These are phyloP conservation scores for Brevimyrus niger DNA, from an alignment of 2,113 vertebrate genomes.

Conservation along the genomic window DNA sequence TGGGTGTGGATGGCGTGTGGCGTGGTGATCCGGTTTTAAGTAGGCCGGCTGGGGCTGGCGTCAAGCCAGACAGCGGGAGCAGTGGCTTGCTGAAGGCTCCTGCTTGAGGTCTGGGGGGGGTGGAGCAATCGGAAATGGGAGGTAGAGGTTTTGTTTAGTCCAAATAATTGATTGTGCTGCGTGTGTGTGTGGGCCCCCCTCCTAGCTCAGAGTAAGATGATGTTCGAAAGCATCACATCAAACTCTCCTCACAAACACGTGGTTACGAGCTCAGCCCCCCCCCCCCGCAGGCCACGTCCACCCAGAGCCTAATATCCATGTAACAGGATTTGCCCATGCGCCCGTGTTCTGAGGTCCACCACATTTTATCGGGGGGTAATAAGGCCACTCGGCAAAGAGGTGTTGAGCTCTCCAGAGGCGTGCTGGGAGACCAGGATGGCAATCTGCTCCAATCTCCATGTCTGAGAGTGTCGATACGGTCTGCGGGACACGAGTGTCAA, in stretches of 20 bases:
- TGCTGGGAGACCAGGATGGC: background rate
- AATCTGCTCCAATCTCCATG: background rate
- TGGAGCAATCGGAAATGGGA: background rate
- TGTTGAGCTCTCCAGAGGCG: background rate
- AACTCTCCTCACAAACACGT: slow-evolving; percentile 33
- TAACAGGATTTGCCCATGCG: slow-evolving; percentile 57
- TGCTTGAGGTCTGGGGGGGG: background rate
- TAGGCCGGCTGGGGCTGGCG: background rate
- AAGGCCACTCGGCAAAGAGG: slow-evolving; percentile 18
- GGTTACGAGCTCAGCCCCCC: slow-evolving; percentile 24
- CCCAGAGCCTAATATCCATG: slow-evolving; percentile 49
- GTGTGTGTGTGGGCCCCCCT: background rate
- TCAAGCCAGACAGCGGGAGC: background rate
- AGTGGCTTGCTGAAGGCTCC: background rate
- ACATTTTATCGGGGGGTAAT: slow-evolving; percentile 27
- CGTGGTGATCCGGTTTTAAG: background rate
- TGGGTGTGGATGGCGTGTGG: background rate
- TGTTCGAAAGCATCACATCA: slow-evolving; percentile 32
- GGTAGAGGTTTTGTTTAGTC: background rate
- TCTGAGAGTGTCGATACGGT: background rate
- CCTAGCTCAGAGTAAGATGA: slow-evolving; percentile 3
- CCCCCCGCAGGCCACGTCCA: slow-evolving; percentile 17
- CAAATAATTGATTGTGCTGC: background rate
- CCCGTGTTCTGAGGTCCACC: slow-evolving; percentile 40
- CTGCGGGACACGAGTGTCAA: background rate